phyloP scores from a whole-genome alignment of 2,888 invertebrate species.

The Cosmia trapezina region DNA sequence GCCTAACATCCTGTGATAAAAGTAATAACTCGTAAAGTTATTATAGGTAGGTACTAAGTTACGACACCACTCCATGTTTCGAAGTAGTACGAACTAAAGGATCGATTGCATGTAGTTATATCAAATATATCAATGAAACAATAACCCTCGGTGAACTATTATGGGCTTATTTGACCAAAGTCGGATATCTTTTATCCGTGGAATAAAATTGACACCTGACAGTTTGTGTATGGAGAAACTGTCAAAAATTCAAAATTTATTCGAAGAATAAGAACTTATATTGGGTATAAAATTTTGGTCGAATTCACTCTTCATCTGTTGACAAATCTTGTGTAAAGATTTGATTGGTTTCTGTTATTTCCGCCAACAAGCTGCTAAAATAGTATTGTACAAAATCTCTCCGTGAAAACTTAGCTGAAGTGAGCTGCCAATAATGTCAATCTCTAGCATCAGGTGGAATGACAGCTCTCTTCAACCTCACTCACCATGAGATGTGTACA shows the following conservation, averaged over 20 bases:
- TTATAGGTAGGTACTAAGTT: background rate
- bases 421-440: background rate
- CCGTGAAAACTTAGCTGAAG: background rate
- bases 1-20: conserved; percentile 25
- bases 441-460: background rate
- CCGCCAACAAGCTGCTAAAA: background rate
- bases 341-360: conserved; percentile 9
- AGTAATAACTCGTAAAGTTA: conserved; percentile 22
- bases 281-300: too few relatives aligned
- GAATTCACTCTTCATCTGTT: too few relatives aligned
- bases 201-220: too few relatives aligned
- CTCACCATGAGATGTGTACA: background rate
- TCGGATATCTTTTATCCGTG: too few relatives aligned
- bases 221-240: too few relatives aligned
- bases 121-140: background rate
- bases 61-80: background rate
- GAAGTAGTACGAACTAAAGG: background rate
- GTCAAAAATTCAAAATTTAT: too few relatives aligned
- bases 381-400: background rate
- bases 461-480: background rate
- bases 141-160: too few relatives aligned
- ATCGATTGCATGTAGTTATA: background rate
- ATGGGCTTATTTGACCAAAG: too few relatives aligned
- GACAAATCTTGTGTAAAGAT: background rate
- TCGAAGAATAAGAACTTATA: too few relatives aligned